phyloP scores from a whole-genome alignment of 2,888 invertebrate species.

The Chamaedrilus cognettii region DNA sequence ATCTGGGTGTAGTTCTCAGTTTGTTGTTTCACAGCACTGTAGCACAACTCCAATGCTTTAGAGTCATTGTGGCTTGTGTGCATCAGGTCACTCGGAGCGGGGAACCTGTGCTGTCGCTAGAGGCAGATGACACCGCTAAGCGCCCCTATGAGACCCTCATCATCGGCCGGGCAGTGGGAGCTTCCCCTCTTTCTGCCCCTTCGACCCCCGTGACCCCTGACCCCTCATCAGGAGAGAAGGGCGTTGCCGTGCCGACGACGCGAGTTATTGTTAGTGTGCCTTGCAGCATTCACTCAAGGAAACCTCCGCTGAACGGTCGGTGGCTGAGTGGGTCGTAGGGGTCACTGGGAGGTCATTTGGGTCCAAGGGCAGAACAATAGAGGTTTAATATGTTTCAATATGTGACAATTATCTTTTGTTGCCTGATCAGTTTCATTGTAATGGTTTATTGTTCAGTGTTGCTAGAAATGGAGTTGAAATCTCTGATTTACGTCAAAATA shows the following conservation, averaged over 20 bases:
- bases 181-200: neutral
- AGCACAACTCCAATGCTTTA: too few species aligned
- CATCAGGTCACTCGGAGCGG: neutral
- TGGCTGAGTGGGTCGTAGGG: neutral
- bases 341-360: neutral
- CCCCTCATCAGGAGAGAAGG: neutral
- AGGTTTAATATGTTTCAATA: too few species aligned
- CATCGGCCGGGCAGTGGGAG: neutral
- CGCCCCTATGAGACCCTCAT: neutral
- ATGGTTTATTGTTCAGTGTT: too few species aligned
- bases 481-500: too few species aligned
- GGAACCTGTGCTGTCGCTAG: neutral
- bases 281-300: conserved; percentile 92
- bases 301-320: conserved; percentile 80
- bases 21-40: too few species aligned
- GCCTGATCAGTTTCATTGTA: too few species aligned
- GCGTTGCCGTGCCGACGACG: conserved; percentile 53
- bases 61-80: too few species aligned
- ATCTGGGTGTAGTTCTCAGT: neutral
- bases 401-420: too few species aligned
- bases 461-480: too few species aligned
- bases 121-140: neutral
- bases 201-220: neutral
- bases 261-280: conserved; percentile 80
- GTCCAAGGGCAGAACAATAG: neutral